Evolutionary conservation across 2,797 vertebrate genomes (phyloP).

Genomic region (Semaprochilodus insignis): DNA sequence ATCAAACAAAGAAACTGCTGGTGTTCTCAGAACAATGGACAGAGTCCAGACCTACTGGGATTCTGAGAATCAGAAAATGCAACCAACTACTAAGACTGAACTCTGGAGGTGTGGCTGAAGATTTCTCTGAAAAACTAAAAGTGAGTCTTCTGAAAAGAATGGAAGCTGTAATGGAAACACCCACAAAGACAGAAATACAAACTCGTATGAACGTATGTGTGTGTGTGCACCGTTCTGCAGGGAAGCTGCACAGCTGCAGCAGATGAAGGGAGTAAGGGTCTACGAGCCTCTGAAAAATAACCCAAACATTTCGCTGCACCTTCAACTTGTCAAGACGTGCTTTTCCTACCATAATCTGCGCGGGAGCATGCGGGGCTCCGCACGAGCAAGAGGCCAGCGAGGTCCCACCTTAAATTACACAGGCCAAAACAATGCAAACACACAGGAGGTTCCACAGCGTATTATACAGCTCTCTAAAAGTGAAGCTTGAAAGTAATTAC

Average conservation of each 20-base stretch:
- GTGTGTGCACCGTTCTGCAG: conserved; percentile 32
- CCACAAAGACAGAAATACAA: neutral
- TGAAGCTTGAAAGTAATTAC: conserved; percentile 26
- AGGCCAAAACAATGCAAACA: conserved; percentile 12
- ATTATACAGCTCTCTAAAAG: conserved; percentile 3
- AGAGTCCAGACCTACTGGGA: too few species aligned
- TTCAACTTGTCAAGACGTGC: conserved; percentile 63
- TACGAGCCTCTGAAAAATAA: conserved; percentile 56
- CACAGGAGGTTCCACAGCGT: neutral
- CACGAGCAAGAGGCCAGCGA: neutral
- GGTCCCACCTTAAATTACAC: conserved; percentile 13
- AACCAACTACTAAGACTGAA: too few species aligned
- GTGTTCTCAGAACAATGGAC: too few species aligned
- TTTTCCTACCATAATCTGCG: conserved; percentile 19
- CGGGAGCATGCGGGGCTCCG: conserved; percentile 8
- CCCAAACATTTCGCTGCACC: conserved; percentile 58
- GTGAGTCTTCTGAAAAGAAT: neutral
- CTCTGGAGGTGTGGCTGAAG: too few species aligned
- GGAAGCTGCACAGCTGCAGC: conserved; percentile 49
- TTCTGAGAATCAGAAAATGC: too few species aligned
- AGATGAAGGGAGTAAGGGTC: conserved; percentile 46
- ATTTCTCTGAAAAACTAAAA: too few species aligned
- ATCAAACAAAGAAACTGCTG: too few species aligned
- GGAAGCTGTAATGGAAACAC: neutral
- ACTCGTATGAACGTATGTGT: conserved; percentile 16